Evolutionary conservation across 2,113 vertebrate genomes (phyloP).

Genomic region (Ia io): DNA sequence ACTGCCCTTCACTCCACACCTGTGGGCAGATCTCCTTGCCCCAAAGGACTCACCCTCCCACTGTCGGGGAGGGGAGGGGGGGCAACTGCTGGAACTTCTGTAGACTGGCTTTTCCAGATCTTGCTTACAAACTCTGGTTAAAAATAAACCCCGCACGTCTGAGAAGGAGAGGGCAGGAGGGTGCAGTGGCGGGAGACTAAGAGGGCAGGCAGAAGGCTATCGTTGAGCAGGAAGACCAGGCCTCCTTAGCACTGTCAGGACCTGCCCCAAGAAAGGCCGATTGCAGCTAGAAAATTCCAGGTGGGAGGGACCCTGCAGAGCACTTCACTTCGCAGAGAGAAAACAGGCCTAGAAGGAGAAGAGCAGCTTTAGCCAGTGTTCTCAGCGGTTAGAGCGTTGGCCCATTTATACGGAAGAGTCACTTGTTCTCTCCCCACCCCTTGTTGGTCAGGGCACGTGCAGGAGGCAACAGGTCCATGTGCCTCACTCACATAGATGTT

Average conservation of each 20-base stretch:
- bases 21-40: constrained; percentile 12
- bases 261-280: background rate
- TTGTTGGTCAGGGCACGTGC: too few relatives aligned
- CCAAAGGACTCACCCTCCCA: background rate
- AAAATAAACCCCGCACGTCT: constrained; percentile 52
- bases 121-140: constrained; percentile 55
- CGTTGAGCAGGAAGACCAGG: background rate
- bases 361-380: background rate
- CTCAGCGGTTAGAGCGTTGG: too few relatives aligned
- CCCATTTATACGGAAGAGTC: too few relatives aligned
- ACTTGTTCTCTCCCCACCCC: too few relatives aligned
- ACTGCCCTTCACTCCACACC: constrained; percentile 45
- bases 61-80: background rate
- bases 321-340: background rate
- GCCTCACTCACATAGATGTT: too few relatives aligned
- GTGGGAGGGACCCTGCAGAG: background rate
- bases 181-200: background rate
- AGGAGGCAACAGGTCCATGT: too few relatives aligned
- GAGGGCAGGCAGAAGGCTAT: background rate
- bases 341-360: background rate
- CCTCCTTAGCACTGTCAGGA: background rate
- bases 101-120: constrained; percentile 66
- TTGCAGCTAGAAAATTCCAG: background rate
- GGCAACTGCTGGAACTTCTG: background rate
- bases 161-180: background rate